These are phyloP conservation scores for Leucozona laternaria DNA, from an alignment of 2,888 invertebrate genomes.

Conservation along the genomic window DNA sequence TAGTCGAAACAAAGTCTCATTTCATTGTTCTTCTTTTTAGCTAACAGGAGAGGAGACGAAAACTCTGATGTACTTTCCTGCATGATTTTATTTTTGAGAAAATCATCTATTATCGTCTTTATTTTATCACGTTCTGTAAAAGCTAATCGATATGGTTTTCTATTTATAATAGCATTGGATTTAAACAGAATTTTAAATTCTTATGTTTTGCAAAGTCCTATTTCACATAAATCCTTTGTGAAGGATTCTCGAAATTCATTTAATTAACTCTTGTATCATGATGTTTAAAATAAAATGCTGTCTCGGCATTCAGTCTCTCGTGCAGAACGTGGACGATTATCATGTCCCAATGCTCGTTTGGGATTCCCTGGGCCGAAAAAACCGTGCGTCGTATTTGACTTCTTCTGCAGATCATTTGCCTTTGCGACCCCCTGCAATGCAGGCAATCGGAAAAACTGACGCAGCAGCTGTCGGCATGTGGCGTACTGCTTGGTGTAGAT, in stretches of 20 bases:
- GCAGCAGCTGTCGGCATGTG: no score
- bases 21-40: slow-evolving; percentile 33
- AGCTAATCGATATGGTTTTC: slow-evolving; percentile 39
- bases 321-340: no score
- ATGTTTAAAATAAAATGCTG: no score
- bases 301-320: no score
- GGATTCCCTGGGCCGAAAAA: no score
- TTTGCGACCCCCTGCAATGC: no score
- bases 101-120: slow-evolving; percentile 29
- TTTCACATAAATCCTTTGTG: slow-evolving; percentile 22
- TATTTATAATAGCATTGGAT: slow-evolving; percentile 28
- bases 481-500: no score
- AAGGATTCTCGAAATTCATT: slow-evolving; percentile 41
- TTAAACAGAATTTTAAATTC: slow-evolving; percentile 14
- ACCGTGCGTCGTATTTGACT: no score
- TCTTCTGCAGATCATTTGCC: no score
- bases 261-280: no score
- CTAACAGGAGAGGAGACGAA: slow-evolving; percentile 36
- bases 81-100: slow-evolving; percentile 36
- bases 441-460: no score
- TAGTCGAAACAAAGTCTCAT: background rate
- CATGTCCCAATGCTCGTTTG: no score
- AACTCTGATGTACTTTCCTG: slow-evolving; percentile 37
- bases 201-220: background rate
- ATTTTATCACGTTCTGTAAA: slow-evolving; percentile 20